Evolutionary conservation across 1,140 invertebrate genomes (phyloP).

Genomic region (Drosophila sproati): DNA sequence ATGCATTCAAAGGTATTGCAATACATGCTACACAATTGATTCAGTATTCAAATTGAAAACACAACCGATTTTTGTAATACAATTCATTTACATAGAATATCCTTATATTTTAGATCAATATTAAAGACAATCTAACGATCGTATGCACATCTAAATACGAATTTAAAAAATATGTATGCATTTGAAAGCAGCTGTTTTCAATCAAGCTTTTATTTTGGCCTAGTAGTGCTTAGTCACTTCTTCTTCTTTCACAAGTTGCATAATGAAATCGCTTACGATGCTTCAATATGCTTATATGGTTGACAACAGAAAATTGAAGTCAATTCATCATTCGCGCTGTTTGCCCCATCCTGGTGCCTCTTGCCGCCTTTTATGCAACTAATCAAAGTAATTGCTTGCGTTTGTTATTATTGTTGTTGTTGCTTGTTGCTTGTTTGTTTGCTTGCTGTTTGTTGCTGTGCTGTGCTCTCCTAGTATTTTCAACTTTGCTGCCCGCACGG

Average conservation of each 20-base stretch:
- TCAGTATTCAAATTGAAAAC: too few relatives aligned
- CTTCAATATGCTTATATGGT: not conserved
- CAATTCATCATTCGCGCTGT: conserved; percentile 15
- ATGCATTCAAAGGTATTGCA: too few relatives aligned
- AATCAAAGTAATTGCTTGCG: conserved; percentile 50
- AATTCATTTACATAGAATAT: too few relatives aligned
- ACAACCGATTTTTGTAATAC: too few relatives aligned
- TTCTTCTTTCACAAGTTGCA: not conserved
- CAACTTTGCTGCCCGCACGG: conserved; percentile 50
- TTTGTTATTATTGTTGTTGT: conserved; percentile 16
- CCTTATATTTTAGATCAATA: too few relatives aligned
- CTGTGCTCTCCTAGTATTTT: conserved; percentile 46
- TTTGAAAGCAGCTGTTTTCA: not conserved
- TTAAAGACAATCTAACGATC: too few relatives aligned
- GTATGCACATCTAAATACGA: too few relatives aligned
- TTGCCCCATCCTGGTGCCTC: conserved; percentile 19
- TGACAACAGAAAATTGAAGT: conserved; percentile 26
- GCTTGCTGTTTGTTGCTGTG: conserved; percentile 17
- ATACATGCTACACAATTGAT: too few relatives aligned
- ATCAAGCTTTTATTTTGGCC: not conserved
- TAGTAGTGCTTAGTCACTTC: not conserved
- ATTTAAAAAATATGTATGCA: not conserved
- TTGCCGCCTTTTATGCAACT: conserved; percentile 43
- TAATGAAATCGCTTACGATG: not conserved
- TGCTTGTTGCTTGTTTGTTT: conserved; percentile 24